phyloP scores from a whole-genome alignment of 2,888 invertebrate species.

The Troides aeacus region DNA sequence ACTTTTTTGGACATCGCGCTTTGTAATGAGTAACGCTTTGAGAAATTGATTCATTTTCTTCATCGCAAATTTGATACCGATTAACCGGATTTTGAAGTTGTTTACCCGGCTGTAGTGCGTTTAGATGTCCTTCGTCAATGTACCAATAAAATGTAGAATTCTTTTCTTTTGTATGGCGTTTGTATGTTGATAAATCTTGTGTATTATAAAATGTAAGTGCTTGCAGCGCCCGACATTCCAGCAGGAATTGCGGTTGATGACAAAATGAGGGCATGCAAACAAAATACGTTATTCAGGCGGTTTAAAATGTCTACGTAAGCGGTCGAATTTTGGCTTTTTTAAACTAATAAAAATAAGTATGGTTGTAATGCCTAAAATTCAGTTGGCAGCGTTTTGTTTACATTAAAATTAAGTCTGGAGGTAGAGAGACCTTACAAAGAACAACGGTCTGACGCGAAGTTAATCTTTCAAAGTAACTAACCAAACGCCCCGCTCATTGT shows the following conservation, averaged over 20 bases:
- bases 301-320: conserved; percentile 28
- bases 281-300: conserved; percentile 37
- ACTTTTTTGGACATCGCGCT: conserved; percentile 68
- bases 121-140: conserved; percentile 55
- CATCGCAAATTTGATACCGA: conserved; percentile 71
- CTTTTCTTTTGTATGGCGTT: conserved; percentile 58
- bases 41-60: conserved; percentile 58
- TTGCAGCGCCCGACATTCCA: conserved; percentile 51
- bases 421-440: conserved; percentile 12
- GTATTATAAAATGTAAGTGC: conserved; percentile 53
- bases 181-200: conserved; percentile 59
- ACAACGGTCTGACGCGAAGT: conserved; percentile 25
- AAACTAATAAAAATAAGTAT: background rate
- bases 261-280: conserved; percentile 39
- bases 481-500: conserved; percentile 44
- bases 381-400: conserved; percentile 1
- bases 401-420: conserved; percentile 6
- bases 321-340: conserved; percentile 2
- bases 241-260: conserved; percentile 43
- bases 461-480: conserved; percentile 36
- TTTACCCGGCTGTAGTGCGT: conserved; percentile 62
- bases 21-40: conserved; percentile 58
- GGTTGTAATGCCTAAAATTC: conserved; percentile 15
- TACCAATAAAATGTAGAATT: conserved; percentile 52
- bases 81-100: conserved; percentile 64